Evolutionary conservation across 1,140 invertebrate genomes (phyloP).

Genomic region (Agrilus planipennis): DNA sequence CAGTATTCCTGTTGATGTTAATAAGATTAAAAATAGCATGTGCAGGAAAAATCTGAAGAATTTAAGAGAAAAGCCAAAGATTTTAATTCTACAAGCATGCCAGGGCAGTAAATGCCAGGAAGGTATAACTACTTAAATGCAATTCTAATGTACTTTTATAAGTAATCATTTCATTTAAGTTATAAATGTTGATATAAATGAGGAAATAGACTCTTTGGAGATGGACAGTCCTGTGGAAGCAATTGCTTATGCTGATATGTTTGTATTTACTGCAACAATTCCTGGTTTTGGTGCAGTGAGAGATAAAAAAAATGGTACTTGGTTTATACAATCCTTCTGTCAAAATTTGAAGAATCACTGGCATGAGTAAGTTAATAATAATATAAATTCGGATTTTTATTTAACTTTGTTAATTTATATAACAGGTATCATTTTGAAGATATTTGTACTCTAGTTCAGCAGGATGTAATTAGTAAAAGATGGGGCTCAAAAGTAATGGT

Average conservation of each 20-base stretch:
- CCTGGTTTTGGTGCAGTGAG: conserved; percentile 63
- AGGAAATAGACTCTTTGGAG: neutral
- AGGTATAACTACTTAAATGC: conserved; percentile 12
- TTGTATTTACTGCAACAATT: conserved; percentile 60
- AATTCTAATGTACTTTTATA: neutral
- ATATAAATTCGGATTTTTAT: neutral
- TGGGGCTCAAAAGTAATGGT: conserved; percentile 16
- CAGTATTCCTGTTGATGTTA: conserved; percentile 21
- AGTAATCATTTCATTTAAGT: neutral
- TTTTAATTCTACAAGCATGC: conserved; percentile 27
- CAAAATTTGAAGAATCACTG: conserved; percentile 40
- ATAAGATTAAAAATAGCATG: conserved; percentile 17
- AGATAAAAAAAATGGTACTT: conserved; percentile 54
- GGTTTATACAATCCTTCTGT: conserved; percentile 65
- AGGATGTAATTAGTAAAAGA: conserved; percentile 14
- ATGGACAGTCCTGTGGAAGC: conserved; percentile 12
- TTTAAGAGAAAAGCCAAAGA: conserved; percentile 21
- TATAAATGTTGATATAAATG: neutral
- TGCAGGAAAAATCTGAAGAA: conserved; percentile 12
- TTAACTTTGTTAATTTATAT: neutral
- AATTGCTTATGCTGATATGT: conserved; percentile 56
- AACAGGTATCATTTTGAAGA: conserved; percentile 20
- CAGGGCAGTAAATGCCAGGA: conserved; percentile 24
- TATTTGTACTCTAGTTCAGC: conserved; percentile 17
- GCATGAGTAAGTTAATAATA: conserved; percentile 12